Conservation (phyloP, 2,888 invertebrate species). For the Dryocosmus kuriphilus region DNA sequence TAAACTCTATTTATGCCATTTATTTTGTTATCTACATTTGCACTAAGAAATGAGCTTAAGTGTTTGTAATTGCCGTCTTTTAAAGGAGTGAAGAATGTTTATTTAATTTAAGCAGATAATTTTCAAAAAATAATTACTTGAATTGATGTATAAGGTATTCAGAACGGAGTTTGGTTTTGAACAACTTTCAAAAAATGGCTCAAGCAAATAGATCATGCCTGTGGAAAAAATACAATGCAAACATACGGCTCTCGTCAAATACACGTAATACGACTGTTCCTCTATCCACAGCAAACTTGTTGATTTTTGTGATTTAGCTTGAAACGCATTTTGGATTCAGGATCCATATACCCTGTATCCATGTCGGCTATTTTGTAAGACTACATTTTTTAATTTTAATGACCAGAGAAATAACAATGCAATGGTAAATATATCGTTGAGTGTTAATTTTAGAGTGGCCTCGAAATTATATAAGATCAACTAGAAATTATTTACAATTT, state of each 20-base stretch:
- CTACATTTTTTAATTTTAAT: constrained; percentile 9
- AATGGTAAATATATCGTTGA: constrained; percentile 9
- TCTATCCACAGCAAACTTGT: constrained; percentile 59
- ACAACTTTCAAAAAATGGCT: constrained; percentile 31
- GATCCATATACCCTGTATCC: neutral
- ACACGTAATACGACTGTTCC: constrained; percentile 58
- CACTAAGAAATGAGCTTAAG: neutral
- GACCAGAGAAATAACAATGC: constrained; percentile 11
- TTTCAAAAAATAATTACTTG: constrained; percentile 2
- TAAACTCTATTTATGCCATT: no score
- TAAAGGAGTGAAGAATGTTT: neutral
- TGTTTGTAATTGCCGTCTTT: neutral
- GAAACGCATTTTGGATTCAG: constrained; percentile 45
- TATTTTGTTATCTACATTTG: neutral
- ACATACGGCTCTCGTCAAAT: constrained; percentile 67
- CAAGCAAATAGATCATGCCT: constrained; percentile 16
- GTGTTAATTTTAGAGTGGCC: neutral
- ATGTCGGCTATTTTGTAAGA: constrained; percentile 14
- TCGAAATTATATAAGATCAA: neutral
- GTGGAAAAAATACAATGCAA: constrained; percentile 55
- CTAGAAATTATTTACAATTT: no score
- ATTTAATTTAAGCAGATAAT: neutral
- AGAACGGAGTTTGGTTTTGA: constrained; percentile 13
- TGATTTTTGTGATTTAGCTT: constrained; percentile 70
- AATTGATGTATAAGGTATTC: neutral